A percentile compares a stretch with the other conserved stretches of the same genome.
Evolutionary conservation across 1,140 invertebrate genomes (phyloP).

Genomic region (Trachymyrmex cornetzi): DNA sequence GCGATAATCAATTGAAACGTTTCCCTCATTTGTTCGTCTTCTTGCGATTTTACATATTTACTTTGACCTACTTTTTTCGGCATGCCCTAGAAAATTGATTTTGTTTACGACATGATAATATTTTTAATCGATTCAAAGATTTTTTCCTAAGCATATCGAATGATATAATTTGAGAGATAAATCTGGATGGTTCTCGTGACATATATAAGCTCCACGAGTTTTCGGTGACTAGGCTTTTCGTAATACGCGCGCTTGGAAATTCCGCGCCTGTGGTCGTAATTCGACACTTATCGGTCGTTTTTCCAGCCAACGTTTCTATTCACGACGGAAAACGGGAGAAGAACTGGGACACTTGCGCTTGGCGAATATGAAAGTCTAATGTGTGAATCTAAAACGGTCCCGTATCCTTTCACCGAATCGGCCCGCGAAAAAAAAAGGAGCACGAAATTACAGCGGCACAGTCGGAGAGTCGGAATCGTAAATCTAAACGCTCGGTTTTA

Average conservation of each 20-base stretch:
- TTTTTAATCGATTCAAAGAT: neutral
- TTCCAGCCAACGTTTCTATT: slow-evolving; percentile 8
- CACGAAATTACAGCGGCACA: neutral
- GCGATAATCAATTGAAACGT: neutral
- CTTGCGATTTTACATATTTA: neutral
- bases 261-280: slow-evolving; percentile 28
- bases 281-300: slow-evolving; percentile 55
- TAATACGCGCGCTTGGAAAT: neutral
- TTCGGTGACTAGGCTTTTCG: neutral
- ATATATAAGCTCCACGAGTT: neutral
- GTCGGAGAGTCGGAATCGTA: slow-evolving; percentile 47
- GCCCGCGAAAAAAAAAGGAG: neutral
- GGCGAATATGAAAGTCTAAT: slow-evolving; percentile 72
- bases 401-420: slow-evolving; percentile 3
- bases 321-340: slow-evolving; percentile 19
- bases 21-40: neutral
- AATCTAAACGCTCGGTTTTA: slow-evolving; percentile 41
- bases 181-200: neutral
- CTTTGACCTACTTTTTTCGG: neutral
- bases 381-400: slow-evolving; percentile 39
- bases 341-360: slow-evolving; percentile 39
- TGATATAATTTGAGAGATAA: neutral
- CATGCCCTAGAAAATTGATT: neutral
- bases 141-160: neutral
- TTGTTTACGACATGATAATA: neutral